Percentiles rank a stretch among this genome's conserved stretches.
These are phyloP conservation scores for Cetonia aurata DNA, from an alignment of 2,888 invertebrate genomes.

Conservation along the genomic window DNA sequence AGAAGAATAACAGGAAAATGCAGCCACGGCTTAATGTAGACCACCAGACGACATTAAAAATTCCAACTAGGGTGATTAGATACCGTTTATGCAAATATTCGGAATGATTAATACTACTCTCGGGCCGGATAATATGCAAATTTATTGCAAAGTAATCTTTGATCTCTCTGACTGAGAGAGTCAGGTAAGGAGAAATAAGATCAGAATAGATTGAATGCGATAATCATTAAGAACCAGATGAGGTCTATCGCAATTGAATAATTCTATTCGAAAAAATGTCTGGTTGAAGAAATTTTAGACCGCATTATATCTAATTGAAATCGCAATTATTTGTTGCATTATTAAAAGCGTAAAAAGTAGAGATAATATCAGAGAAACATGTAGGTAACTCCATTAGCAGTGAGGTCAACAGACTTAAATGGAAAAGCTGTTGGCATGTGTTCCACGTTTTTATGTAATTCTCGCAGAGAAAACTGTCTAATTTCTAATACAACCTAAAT, in stretches of 20 bases:
- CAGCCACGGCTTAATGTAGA: constrained; percentile 11
- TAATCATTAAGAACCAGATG: background rate
- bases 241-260: constrained; percentile 2
- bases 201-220: constrained; percentile 27
- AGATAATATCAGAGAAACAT: too few relatives aligned
- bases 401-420: too few relatives aligned
- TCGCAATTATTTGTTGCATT: too few relatives aligned
- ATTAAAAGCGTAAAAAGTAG: too few relatives aligned
- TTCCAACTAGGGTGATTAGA: constrained; percentile 32
- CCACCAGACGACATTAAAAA: constrained; percentile 39
- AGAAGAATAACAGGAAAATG: constrained; percentile 22
- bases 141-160: constrained; percentile 31
- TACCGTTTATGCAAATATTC: constrained; percentile 40
- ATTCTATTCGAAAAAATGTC: background rate
- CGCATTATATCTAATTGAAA: too few relatives aligned
- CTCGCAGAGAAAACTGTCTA: too few relatives aligned
- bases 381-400: too few relatives aligned
- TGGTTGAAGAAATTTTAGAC: too few relatives aligned
- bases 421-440: too few relatives aligned
- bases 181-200: constrained; percentile 20
- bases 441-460: too few relatives aligned
- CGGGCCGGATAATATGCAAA: constrained; percentile 30
- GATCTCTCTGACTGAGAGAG: constrained; percentile 21
- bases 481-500: too few relatives aligned
- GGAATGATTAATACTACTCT: constrained; percentile 34